Conservation (phyloP, 2,888 invertebrate genomes). For the Clivina fossor region DNA sequence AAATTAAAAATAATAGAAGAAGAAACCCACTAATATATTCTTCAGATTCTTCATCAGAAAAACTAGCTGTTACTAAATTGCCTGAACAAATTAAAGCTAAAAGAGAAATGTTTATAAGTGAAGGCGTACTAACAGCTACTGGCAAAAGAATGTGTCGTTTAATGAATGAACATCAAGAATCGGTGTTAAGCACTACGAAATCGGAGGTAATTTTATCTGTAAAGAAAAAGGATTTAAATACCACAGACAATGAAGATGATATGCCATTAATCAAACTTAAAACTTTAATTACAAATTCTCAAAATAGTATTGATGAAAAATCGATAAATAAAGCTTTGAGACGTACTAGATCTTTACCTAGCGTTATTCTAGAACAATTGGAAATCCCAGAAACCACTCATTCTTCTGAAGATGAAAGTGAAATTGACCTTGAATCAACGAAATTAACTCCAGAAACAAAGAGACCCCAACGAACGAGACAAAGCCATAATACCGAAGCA, state of each 20-base stretch:
- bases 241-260: slow-evolving; percentile 35
- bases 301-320: too few species aligned
- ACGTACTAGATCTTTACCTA: slow-evolving; percentile 17
- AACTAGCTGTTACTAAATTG: slow-evolving; percentile 12
- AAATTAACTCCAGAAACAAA: too few species aligned
- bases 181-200: not conserved
- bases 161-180: slow-evolving; percentile 56
- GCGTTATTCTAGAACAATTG: slow-evolving; percentile 31
- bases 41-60: slow-evolving; percentile 31
- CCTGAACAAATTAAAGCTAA: slow-evolving; percentile 23
- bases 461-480: too few species aligned
- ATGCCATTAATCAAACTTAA: slow-evolving; percentile 34
- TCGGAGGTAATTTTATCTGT: not conserved
- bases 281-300: too few species aligned
- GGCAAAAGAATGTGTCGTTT: slow-evolving; percentile 67
- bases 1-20: slow-evolving; percentile 37
- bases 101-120: slow-evolving; percentile 68
- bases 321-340: not conserved
- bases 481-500: too few species aligned
- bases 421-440: too few species aligned
- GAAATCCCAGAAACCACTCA: too few species aligned
- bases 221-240: slow-evolving; percentile 1
- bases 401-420: too few species aligned
- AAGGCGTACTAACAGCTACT: slow-evolving; percentile 64
- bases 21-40: slow-evolving; percentile 26